These are phyloP conservation scores for Perca flavescens DNA, from an alignment of 2,113 vertebrate species.

Conservation along the genomic window DNA sequence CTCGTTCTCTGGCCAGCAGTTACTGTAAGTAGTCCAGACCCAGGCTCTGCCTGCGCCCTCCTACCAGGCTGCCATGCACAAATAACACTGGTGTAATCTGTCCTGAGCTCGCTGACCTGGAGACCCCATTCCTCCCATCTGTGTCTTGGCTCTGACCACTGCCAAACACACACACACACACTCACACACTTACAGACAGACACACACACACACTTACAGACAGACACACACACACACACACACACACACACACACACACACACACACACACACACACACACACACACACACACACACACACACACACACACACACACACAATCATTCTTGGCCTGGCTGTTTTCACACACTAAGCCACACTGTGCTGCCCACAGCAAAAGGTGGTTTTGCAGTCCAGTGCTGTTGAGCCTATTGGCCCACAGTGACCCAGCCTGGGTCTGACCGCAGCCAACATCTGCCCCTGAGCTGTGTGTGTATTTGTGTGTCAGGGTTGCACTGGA, in stretches of 20 bases:
- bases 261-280: too few relatives aligned
- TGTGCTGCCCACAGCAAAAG: slow-evolving; percentile 29
- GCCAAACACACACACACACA: slow-evolving; percentile 9
- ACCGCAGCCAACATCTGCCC: neutral
- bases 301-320: neutral
- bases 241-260: neutral
- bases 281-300: neutral
- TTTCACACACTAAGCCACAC: slow-evolving; percentile 10
- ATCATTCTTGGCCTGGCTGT: neutral
- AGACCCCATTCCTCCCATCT: slow-evolving; percentile 37
- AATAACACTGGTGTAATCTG: slow-evolving; percentile 55
- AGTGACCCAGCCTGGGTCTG: slow-evolving; percentile 11
- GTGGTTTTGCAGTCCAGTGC: slow-evolving; percentile 7
- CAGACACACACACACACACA: neutral
- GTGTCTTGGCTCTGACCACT: slow-evolving; percentile 3
- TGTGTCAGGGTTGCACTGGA: neutral
- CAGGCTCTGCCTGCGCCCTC: slow-evolving; percentile 16
- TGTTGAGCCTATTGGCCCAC: slow-evolving; percentile 5
- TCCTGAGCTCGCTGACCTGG: slow-evolving; percentile 31
- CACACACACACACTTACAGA: neutral
- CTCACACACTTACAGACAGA: neutral
- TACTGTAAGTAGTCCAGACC: neutral
- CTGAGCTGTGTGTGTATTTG: neutral
- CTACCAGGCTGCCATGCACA: slow-evolving; percentile 10
- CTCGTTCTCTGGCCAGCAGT: neutral